Conservation (phyloP, 2,797 vertebrate species). For the Enteromius paludinosus region DNA sequence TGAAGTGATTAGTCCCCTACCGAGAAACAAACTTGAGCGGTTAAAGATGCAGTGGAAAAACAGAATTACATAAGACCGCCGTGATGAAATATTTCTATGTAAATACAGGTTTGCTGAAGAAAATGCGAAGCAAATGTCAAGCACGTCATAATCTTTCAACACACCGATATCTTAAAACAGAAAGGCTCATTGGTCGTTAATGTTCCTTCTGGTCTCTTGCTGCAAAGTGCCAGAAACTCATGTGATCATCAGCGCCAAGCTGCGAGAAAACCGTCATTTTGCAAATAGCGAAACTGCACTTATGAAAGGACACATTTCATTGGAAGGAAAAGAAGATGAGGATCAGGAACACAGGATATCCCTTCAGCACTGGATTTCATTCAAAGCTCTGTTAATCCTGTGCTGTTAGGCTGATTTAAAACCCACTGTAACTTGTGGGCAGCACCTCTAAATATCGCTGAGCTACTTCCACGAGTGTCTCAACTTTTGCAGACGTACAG, state of each 20-base stretch:
- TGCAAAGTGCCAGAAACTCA: slow-evolving; percentile 15
- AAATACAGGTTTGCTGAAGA: slow-evolving; percentile 32
- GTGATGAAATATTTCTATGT: slow-evolving; percentile 39
- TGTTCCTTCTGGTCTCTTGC: slow-evolving; percentile 14
- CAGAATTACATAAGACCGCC: slow-evolving; percentile 27
- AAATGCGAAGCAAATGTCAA: background rate
- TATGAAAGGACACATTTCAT: slow-evolving; percentile 23
- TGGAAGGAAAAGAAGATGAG: slow-evolving; percentile 20
- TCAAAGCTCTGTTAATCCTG: slow-evolving; percentile 41
- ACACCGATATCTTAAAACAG: slow-evolving; percentile 32
- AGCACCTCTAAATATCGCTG: slow-evolving; percentile 11
- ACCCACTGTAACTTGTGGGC: slow-evolving; percentile 6
- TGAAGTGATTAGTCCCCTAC: slow-evolving; percentile 51
- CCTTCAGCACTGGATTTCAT: slow-evolving; percentile 36
- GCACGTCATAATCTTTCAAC: slow-evolving; percentile 42
- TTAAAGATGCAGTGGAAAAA: slow-evolving; percentile 46
- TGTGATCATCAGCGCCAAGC: slow-evolving; percentile 19
- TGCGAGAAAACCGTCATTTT: slow-evolving; percentile 14
- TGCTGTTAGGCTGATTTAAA: slow-evolving; percentile 28
- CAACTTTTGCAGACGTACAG: background rate
- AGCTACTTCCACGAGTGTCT: background rate
- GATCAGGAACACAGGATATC: slow-evolving; percentile 37
- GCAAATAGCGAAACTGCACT: background rate
- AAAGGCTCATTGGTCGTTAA: slow-evolving; percentile 43
- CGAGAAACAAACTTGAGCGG: slow-evolving; percentile 49